Percentiles rank a stretch among this genome's conserved stretches.
These are phyloP conservation scores for Pachycephala philippinensis DNA, from an alignment of 2,113 vertebrate species.

Conservation along the genomic window DNA sequence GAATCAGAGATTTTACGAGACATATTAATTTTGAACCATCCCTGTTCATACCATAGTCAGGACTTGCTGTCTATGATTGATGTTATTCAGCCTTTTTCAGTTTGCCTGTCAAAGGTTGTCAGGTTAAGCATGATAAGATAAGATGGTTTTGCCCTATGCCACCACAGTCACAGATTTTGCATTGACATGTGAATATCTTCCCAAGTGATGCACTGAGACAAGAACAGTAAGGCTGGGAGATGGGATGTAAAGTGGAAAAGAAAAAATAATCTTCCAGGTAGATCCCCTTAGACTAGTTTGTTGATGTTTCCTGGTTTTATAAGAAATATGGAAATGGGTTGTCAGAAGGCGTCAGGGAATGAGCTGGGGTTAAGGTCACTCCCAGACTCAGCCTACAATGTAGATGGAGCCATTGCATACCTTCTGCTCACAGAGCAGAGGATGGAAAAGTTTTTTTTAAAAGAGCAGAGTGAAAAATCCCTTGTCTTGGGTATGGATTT, in stretches of 20 bases:
- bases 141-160: not conserved
- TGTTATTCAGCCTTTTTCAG: not conserved
- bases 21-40: not conserved
- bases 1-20: constrained; percentile 1
- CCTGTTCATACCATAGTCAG: not conserved
- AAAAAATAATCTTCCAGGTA: not conserved
- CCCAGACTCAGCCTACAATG: not conserved
- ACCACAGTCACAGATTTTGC: not conserved
- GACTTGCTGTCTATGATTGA: not conserved
- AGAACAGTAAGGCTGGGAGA: not conserved
- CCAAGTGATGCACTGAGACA: not conserved
- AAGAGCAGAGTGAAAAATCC: not conserved
- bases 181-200: not conserved
- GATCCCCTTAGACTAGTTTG: not conserved
- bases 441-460: not conserved
- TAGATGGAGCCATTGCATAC: not conserved
- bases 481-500: not conserved
- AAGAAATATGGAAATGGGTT: not conserved
- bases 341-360: not conserved
- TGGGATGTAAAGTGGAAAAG: not conserved
- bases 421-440: not conserved
- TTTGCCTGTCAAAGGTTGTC: not conserved
- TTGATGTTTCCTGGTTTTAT: not conserved
- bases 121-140: not conserved
- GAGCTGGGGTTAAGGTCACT: not conserved